A percentile compares a stretch with the other conserved stretches of the same genome.
These are phyloP conservation scores for Drosophila setifemur DNA, from an alignment of 1,140 invertebrate genomes.

Conservation along the genomic window DNA sequence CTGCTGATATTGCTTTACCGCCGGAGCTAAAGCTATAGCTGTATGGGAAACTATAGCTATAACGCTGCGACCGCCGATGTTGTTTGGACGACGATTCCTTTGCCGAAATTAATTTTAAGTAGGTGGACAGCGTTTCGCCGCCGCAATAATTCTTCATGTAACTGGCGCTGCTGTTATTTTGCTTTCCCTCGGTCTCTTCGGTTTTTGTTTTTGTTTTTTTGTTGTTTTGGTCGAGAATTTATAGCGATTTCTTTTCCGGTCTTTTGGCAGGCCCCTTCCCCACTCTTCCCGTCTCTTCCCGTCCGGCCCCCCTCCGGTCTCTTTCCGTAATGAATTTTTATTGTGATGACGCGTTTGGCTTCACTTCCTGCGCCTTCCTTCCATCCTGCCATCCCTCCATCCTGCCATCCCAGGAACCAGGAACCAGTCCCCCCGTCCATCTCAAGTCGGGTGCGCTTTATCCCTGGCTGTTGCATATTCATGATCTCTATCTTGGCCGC, in stretches of 20 bases:
- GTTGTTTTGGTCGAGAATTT: constrained; percentile 63
- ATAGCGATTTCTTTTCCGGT: constrained; percentile 74
- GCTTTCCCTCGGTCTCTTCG: constrained; percentile 32
- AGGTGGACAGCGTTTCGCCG: constrained; percentile 77
- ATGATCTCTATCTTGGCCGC: constrained; percentile 46
- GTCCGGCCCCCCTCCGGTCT: constrained; percentile 17
- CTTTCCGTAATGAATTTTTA: constrained; percentile 78
- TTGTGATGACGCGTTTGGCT: constrained; percentile 76
- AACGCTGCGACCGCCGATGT: not conserved
- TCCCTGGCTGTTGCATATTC: constrained; percentile 69
- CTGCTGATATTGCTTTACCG: constrained; percentile 10
- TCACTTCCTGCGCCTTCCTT: constrained; percentile 43
- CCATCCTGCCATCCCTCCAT: no score
- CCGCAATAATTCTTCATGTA: constrained; percentile 78
- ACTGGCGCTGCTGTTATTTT: constrained; percentile 54
- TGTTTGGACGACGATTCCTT: constrained; percentile 40
- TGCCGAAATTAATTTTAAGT: constrained; percentile 79
- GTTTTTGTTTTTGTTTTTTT: constrained; percentile 10
- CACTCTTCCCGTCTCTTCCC: constrained; percentile 4
- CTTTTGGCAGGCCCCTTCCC: constrained; percentile 49
- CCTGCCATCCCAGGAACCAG: no score
- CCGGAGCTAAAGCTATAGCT: not conserved
- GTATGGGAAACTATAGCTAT: no score
- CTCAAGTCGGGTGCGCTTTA: constrained; percentile 53
- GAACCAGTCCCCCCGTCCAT: not conserved